These are phyloP conservation scores for Drosophila hydei DNA, from an alignment of 1,140 invertebrate species.

Conservation along the genomic window DNA sequence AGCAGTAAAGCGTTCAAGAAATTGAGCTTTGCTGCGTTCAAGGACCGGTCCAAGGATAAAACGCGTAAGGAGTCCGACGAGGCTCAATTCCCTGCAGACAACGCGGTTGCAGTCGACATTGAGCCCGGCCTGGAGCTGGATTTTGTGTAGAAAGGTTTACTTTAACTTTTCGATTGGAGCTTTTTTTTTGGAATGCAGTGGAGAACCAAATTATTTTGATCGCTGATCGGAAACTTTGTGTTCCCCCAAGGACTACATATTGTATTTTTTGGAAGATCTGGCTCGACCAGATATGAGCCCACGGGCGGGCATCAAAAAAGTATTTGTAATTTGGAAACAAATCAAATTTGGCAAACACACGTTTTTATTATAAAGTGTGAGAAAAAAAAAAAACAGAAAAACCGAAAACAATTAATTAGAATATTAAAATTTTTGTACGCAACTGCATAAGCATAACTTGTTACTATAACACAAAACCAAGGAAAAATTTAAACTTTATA, in stretches of 20 bases:
- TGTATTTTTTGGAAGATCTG: slow-evolving; percentile 44
- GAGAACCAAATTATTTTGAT: slow-evolving; percentile 14
- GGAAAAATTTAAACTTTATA: slow-evolving; percentile 69
- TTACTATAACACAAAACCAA: slow-evolving; percentile 54
- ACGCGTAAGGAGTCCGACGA: slow-evolving; percentile 48
- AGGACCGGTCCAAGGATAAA: slow-evolving; percentile 78
- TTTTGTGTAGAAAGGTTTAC: slow-evolving; percentile 68
- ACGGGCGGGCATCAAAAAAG: slow-evolving; percentile 17
- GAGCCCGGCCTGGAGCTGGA: slow-evolving; percentile 79
- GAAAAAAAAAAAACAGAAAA: slow-evolving; percentile 29
- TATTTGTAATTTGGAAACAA: slow-evolving; percentile 69
- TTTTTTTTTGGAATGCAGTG: slow-evolving; percentile 43
- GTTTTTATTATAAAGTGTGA: slow-evolving; percentile 54
- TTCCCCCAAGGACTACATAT: slow-evolving; percentile 30
- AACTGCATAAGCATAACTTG: slow-evolving; percentile 65
- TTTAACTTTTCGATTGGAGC: slow-evolving; percentile 49
- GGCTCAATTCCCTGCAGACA: slow-evolving; percentile 55
- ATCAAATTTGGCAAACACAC: slow-evolving; percentile 60
- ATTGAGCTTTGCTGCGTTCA: slow-evolving; percentile 72
- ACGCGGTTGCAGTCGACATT: slow-evolving; percentile 80
- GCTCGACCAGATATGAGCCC: slow-evolving; percentile 29
- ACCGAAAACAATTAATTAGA: slow-evolving; percentile 57
- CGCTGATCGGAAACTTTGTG: slow-evolving; percentile 11
- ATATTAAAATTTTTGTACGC: slow-evolving; percentile 76
- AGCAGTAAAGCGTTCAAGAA: slow-evolving; percentile 65